These are phyloP conservation scores for Eumaeus atala DNA, from an alignment of 1,140 invertebrate genomes.

Conservation along the genomic window DNA sequence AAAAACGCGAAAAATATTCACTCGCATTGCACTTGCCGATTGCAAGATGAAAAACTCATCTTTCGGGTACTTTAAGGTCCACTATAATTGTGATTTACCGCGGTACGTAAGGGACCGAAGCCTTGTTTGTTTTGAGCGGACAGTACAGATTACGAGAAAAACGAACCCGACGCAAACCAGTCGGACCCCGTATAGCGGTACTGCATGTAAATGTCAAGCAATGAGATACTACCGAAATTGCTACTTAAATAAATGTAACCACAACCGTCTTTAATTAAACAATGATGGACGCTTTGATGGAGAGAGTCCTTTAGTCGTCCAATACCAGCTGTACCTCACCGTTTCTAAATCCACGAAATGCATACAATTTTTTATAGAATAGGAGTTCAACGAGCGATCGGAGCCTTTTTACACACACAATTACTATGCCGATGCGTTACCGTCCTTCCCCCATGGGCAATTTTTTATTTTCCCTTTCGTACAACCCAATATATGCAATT, in stretches of 20 bases:
- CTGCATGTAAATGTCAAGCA: slow-evolving; percentile 46
- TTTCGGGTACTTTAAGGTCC: neutral
- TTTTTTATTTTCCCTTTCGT: no score
- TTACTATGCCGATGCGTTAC: no score
- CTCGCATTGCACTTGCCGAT: slow-evolving; percentile 4
- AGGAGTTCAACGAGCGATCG: no score
- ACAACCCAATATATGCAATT: no score
- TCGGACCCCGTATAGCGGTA: slow-evolving; percentile 55
- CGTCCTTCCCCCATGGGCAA: no score
- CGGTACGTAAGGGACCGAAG: slow-evolving; percentile 4
- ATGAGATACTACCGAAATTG: slow-evolving; percentile 39
- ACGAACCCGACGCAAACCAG: slow-evolving; percentile 49
- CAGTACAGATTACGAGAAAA: slow-evolving; percentile 61
- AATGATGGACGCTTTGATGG: neutral
- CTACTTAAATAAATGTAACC: slow-evolving; percentile 10
- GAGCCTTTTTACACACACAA: no score
- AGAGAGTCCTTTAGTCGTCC: no score
- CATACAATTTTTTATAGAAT: no score
- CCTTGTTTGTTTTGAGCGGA: slow-evolving; percentile 60
- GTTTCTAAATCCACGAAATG: no score
- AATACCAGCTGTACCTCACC: no score
- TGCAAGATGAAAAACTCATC: neutral
- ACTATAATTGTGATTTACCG: slow-evolving; percentile 15
- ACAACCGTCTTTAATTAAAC: slow-evolving; percentile 1
- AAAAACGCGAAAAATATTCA: slow-evolving; percentile 22